Base-by-base conservation (phyloP, 2,888 invertebrate species). In the Pammene aurita region DNA sequence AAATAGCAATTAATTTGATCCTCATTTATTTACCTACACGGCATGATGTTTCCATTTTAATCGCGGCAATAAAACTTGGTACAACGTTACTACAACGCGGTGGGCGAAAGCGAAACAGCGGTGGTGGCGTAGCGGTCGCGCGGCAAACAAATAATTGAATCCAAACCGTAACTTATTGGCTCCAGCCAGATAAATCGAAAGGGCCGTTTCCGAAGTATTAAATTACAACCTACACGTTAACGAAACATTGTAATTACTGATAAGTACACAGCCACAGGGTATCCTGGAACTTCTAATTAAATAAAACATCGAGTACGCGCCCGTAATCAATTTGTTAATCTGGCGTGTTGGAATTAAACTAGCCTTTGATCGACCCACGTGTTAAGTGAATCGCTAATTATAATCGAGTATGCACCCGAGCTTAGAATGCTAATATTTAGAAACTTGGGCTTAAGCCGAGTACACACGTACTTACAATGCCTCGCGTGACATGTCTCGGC, bases 131-230 rank as follows among this genome's bases (percentile, higher is more conserved):
- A 75, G 75, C 72, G 74, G 73, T 66, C 74, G 74, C 72, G 72
- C 67, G 71, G 48, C 76, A 77, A 83, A 81, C 78, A 81, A 83
- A 83, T 80, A 80, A 77, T 78, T 77, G 76, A 77, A 76, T 74
- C 74, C 67, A 70, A 66, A 70, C 63, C 69, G 73, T 76, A 75
- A 77, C 73, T 77, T 78, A 78, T 77, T 75, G 78, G 58, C 75
- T 73, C 72, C 76, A 74, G 76, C 72, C 76, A 74, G 76, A 78
- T 76, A 76, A 77, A 78, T 74, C 72, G 72, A 73, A 72, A 70
- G 67, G 69, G 54, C 56, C 41, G 58, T 68, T 64, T 44, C 64
- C 68, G 68, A 58, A 44, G 63, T 58, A 64, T 68, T 65, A 58
- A 68, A 63, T 68, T 64, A 69, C 69, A 69, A 48, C 61, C 61